Evolutionary conservation across 2,113 vertebrate species (phyloP), one percentile per base, ranked within the genome.

Genomic region (Oxygymnocypris stewartii): DNA sequence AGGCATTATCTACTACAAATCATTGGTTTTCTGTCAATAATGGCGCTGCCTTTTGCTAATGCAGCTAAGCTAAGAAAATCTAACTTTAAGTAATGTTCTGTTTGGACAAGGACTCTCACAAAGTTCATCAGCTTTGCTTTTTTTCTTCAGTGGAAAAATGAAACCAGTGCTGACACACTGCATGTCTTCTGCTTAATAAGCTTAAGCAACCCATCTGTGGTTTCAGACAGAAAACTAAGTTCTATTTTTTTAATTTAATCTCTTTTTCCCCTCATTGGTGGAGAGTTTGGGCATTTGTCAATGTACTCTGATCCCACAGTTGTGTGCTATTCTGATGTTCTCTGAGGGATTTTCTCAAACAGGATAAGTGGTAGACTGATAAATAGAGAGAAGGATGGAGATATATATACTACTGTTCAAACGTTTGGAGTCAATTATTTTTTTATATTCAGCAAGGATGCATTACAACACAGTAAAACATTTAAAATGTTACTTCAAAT

Each of bases 281-380:
- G 31, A 80, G 18, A n/a, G 13, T 54, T 35, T 18, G 25, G 6
- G 42, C 75, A 20, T 79, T 37, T 79, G 76, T 7, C 59, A 82
- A 47, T 16, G 20, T 42, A 44, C 51, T 47, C 61, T 82, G 61
- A 82, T 82, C 42, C 79, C 61, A 47, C 79, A 67, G 65, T 71
- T 20, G 79, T 63, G 31, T 49, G 69, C 69, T 61, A 23, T 79
- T 28, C 49, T 67, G 11, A 82, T 6, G 6, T 16, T 82, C 37
- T 82, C n/a, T 63, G 20, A 11, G 59, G 20, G 65, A 28, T 82
- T 63, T 47, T 67, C 79, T 25, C 44, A 37, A 67, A 31, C 79
- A 5, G 61, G 61, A 28, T n/a, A 25, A 25, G 44, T 78, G 16
- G 76, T 78, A 51, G 76, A 78, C 47, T 28, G 76, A 78, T 78